These are phyloP conservation scores for Pasiphila rectangulata DNA, from an alignment of 2,888 invertebrate species.

Conservation along the genomic window DNA sequence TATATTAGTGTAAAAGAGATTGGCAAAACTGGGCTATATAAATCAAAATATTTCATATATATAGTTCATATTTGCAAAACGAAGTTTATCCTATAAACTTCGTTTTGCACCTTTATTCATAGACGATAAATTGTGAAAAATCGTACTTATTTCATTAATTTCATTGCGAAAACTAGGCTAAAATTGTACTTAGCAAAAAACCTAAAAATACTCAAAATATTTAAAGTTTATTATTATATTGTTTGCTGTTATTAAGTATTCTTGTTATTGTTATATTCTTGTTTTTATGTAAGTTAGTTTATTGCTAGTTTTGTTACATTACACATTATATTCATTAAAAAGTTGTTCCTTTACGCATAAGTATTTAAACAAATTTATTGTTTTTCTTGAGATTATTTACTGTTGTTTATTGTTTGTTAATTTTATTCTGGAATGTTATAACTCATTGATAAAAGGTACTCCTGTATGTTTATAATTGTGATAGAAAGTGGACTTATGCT, in stretches of 20 bases:
- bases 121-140: too few species aligned
- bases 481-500: slow-evolving; percentile 18
- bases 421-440: slow-evolving; percentile 27
- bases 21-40: too few species aligned
- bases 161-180: too few species aligned
- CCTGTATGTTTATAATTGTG: slow-evolving; percentile 27
- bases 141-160: too few species aligned
- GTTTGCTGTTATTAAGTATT: not conserved
- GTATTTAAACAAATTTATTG: too few species aligned
- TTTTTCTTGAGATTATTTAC: not conserved
- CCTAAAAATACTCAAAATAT: too few species aligned
- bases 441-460: slow-evolving; percentile 28
- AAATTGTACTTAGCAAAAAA: not conserved
- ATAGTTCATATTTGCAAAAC: too few species aligned
- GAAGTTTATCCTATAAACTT: too few species aligned
- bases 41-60: too few species aligned
- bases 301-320: not conserved
- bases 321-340: not conserved
- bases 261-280: not conserved
- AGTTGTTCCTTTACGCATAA: not conserved
- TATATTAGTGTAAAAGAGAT: too few species aligned
- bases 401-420: slow-evolving; percentile 11
- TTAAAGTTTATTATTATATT: slow-evolving; percentile 2
- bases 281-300: slow-evolving; percentile 9
- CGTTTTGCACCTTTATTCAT: too few species aligned